Base-by-base conservation (phyloP, 1,140 invertebrate genomes). In the Apis florea region DNA sequence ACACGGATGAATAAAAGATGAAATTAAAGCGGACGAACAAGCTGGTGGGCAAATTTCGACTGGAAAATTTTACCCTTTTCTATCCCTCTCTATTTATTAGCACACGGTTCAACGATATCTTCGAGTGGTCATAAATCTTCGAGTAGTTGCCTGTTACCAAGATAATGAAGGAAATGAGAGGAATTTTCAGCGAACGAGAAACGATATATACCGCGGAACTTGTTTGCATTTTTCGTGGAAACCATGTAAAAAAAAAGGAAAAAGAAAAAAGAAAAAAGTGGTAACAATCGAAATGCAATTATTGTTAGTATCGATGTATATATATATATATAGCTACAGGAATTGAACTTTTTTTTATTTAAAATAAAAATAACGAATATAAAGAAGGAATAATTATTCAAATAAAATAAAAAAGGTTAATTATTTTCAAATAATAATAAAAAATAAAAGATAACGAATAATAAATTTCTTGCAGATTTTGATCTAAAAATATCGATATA, bases 101-200 rank as follows among this genome's bases (percentile, higher is more conserved):
- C n/a, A 58, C 49, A 64, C 56, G 31, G 58, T 71, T 72, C 69
- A 51, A 72, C 69, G 69, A 53, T 72, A 72, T 40, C 69, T 79
- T 72, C 56, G 68, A 69, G 79, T 64, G 58, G 72, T 31, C 67
- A 75, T 74, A 81, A 81, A 75, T 61, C 51, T 40, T 75, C 61
- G 63, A 67, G 69, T 67, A 51, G 79, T 66, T 74, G 70, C 71
- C 71, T 40, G 79, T 75, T 79, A 79, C 49, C 69, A 19, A 64
- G 69, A 79, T 79, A 79, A 79, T 73, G 69, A 79, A 72, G 77
- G 47, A 72, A 72, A 64, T 40, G 69, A 54, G 69, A 61, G 59
- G 58, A n/a, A 72, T 53, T 78, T 49, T 49, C 66, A 58, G 13
- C 54, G 24, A 69, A 53, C 68, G 70, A 73, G 54, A 59, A 73